A percentile compares a stretch with the other conserved stretches of the same genome.
Evolutionary conservation across 1,140 invertebrate genomes (phyloP).

Genomic region (Nasonia longicornis): DNA sequence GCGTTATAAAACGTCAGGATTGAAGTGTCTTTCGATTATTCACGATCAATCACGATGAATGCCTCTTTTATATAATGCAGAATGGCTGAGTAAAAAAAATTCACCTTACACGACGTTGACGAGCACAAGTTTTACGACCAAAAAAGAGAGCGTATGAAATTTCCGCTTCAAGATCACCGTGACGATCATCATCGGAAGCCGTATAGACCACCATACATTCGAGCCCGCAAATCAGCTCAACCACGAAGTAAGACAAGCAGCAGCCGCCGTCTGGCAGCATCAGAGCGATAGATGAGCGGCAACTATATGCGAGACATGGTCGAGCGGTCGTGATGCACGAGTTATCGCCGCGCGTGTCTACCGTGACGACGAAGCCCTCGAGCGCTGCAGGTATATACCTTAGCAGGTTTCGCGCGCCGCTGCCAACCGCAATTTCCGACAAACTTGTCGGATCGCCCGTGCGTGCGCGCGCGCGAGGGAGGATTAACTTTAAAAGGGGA

Average conservation of each 20-base stretch:
- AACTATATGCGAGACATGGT: not conserved
- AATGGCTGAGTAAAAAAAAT: too few species aligned
- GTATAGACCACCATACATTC: not conserved
- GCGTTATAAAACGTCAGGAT: too few species aligned
- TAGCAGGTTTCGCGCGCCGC: not conserved
- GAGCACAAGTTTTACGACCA: too few species aligned
- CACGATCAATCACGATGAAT: too few species aligned
- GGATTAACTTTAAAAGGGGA: not conserved
- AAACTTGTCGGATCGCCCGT: not conserved
- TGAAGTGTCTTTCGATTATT: too few species aligned
- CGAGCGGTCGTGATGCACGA: not conserved
- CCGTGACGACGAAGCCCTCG: constrained; percentile 5
- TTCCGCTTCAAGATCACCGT: not conserved
- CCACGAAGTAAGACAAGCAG: not conserved
- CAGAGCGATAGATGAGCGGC: not conserved
- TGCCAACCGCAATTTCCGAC: not conserved
- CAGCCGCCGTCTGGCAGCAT: not conserved
- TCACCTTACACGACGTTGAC: too few species aligned
- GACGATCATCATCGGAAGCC: not conserved
- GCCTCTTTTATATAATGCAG: too few species aligned
- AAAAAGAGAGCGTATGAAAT: too few species aligned
- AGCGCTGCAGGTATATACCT: not conserved
- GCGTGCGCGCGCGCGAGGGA: not conserved
- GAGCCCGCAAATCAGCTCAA: not conserved
- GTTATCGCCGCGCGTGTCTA: constrained; percentile 7